phyloP scores from a whole-genome alignment of 2,888 invertebrate genomes.

The Apotomis betuletana region DNA sequence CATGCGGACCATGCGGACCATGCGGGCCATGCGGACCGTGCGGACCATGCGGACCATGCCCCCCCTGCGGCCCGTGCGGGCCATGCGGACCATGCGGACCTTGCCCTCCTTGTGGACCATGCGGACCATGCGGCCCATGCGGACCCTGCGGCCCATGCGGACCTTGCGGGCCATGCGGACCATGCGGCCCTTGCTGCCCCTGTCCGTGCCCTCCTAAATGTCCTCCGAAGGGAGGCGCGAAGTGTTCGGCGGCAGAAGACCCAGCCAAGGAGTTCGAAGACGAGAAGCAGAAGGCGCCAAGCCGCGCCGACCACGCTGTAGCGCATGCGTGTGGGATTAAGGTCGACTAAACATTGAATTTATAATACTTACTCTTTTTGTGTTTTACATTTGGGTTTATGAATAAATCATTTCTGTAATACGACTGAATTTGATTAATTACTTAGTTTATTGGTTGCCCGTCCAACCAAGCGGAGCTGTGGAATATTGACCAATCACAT shows the following conservation, averaged over 20 bases:
- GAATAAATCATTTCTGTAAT: slow-evolving; percentile 17
- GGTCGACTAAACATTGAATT: background rate
- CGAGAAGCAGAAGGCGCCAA: background rate
- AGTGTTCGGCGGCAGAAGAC: slow-evolving; percentile 26
- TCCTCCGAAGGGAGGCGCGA: slow-evolving; percentile 47
- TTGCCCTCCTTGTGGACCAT: slow-evolving; percentile 51
- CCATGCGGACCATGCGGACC: slow-evolving; percentile 64
- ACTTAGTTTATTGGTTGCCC: too few species aligned
- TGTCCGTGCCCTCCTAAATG: slow-evolving; percentile 45
- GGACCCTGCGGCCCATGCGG: slow-evolving; percentile 54
- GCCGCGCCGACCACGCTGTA: background rate
- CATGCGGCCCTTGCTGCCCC: slow-evolving; percentile 50
- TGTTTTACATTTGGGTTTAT: slow-evolving; percentile 6
- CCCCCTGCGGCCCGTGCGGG: slow-evolving; percentile 46
- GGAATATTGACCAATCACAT: too few species aligned
- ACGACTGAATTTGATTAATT: background rate
- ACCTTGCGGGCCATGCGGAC: slow-evolving; percentile 51
- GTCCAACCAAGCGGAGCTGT: too few species aligned
- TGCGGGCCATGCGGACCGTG: slow-evolving; percentile 52
- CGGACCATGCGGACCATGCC: slow-evolving; percentile 41
- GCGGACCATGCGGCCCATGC: slow-evolving; percentile 50
- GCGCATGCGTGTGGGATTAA: slow-evolving; percentile 14
- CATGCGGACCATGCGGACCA: slow-evolving; percentile 54
- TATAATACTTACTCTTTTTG: background rate
- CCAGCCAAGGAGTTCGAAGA: slow-evolving; percentile 47